Percentiles rank a stretch among this genome's conserved stretches.
Conservation (phyloP, 2,113 vertebrate genomes). For the Silurus glanis region DNA sequence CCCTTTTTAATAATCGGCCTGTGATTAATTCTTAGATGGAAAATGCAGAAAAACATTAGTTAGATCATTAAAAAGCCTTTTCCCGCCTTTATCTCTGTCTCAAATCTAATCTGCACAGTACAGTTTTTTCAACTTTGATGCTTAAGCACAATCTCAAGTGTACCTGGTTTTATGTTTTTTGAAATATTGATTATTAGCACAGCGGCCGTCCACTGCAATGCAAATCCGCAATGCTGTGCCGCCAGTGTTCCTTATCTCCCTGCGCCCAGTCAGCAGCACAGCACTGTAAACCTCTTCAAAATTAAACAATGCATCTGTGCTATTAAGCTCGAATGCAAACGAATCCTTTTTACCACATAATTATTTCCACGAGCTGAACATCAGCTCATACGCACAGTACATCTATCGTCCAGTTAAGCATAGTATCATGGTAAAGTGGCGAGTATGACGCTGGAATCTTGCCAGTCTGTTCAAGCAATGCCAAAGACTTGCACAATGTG, state of each 20-base stretch:
- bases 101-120: background rate
- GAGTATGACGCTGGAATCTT: background rate
- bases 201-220: background rate
- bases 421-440: background rate
- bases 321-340: background rate
- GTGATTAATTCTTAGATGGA: background rate
- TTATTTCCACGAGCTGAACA: background rate
- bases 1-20: background rate
- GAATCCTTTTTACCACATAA: background rate
- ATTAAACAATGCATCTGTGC: background rate
- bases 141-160: background rate
- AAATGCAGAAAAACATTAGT: background rate
- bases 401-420: background rate
- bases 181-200: conserved; percentile 1
- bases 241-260: background rate
- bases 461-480: too few species aligned
- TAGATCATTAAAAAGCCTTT: background rate
- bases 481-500: background rate
- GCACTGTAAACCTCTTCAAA: background rate
- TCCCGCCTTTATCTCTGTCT: background rate
- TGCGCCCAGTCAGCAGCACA: background rate
- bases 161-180: background rate
- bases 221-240: conserved; percentile 9
- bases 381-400: background rate
- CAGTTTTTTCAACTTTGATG: background rate